phyloP scores from a whole-genome alignment of 2,888 invertebrate genomes.

The Zygaena filipendulae region DNA sequence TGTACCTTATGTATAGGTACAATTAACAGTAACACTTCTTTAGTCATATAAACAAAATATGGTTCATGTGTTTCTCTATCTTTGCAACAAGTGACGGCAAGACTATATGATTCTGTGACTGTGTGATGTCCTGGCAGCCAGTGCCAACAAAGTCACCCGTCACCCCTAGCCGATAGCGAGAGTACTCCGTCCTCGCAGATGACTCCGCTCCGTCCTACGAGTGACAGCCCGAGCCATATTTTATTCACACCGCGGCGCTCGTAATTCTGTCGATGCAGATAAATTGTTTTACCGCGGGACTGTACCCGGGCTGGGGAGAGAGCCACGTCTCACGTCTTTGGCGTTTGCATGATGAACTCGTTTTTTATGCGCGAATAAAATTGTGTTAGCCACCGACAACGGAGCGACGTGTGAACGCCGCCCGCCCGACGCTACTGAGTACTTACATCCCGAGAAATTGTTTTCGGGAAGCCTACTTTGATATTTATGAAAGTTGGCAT shows the following conservation, averaged over 20 bases:
- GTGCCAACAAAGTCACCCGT: too few relatives aligned
- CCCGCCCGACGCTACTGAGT: too few relatives aligned
- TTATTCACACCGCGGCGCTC: constrained; percentile 62
- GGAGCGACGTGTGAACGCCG: constrained; percentile 49
- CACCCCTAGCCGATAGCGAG: constrained; percentile 29
- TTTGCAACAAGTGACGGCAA: too few relatives aligned
- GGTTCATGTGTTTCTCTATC: too few relatives aligned
- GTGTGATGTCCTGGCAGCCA: too few relatives aligned
- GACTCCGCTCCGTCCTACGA: too few relatives aligned
- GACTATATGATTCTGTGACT: too few relatives aligned
- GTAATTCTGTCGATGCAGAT: constrained; percentile 68
- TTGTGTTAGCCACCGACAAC: constrained; percentile 56
- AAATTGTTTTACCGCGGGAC: constrained; percentile 66
- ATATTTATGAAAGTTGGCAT: constrained; percentile 63
- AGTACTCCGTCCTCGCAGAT: too few relatives aligned
- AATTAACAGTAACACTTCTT: too few relatives aligned
- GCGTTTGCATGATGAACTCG: constrained; percentile 68
- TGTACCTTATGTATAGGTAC: too few relatives aligned
- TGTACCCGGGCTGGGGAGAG: too few relatives aligned
- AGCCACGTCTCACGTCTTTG: constrained; percentile 59
- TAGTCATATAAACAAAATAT: too few relatives aligned
- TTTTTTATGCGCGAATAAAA: constrained; percentile 68
- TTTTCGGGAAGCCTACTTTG: constrained; percentile 54
- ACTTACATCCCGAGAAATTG: constrained; percentile 58
- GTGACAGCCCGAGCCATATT: constrained; percentile 66